Conservation (phyloP, 2,888 invertebrate genomes). For the Hemithea aestivaria region DNA sequence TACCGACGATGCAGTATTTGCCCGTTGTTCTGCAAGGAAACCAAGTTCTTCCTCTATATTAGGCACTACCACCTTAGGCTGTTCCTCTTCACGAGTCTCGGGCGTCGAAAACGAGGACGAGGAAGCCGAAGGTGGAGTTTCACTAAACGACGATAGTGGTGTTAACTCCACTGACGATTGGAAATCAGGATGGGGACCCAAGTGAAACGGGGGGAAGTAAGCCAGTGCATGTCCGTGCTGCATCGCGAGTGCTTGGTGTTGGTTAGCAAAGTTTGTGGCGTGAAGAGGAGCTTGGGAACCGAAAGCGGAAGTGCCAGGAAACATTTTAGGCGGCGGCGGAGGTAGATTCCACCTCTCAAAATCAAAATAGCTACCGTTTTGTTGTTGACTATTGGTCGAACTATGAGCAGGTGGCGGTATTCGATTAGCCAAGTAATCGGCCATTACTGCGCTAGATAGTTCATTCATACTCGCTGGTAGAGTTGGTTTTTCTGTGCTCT, state of each 20-base stretch:
- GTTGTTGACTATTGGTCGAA: constrained; percentile 78
- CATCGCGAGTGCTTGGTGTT: constrained; percentile 83
- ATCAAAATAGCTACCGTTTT: constrained; percentile 87
- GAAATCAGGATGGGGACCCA: constrained; percentile 84
- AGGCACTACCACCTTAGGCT: constrained; percentile 91
- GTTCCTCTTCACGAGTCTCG: constrained; percentile 82
- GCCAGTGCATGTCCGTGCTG: constrained; percentile 85
- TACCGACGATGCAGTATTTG: constrained; percentile 72
- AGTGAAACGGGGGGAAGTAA: constrained; percentile 87
- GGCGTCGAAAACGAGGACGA: constrained; percentile 77
- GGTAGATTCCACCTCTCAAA: constrained; percentile 90
- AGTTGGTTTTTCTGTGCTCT: constrained; percentile 77
- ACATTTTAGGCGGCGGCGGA: constrained; percentile 83
- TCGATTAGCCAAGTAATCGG: constrained; percentile 78
- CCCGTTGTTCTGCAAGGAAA: constrained; percentile 84
- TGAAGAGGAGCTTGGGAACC: constrained; percentile 79
- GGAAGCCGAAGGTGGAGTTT: constrained; percentile 79
- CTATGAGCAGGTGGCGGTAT: constrained; percentile 87
- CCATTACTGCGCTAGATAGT: constrained; percentile 75
- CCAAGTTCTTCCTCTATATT: constrained; percentile 93
- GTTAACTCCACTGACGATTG: constrained; percentile 83
- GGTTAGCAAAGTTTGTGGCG: constrained; percentile 77
- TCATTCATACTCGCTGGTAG: constrained; percentile 74
- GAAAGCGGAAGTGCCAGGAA: constrained; percentile 79
- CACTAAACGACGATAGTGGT: constrained; percentile 78